A percentile compares a stretch with the other conserved stretches of the same genome.
Evolutionary conservation across 2,113 vertebrate genomes (phyloP).

Genomic region (Gallinago media): DNA sequence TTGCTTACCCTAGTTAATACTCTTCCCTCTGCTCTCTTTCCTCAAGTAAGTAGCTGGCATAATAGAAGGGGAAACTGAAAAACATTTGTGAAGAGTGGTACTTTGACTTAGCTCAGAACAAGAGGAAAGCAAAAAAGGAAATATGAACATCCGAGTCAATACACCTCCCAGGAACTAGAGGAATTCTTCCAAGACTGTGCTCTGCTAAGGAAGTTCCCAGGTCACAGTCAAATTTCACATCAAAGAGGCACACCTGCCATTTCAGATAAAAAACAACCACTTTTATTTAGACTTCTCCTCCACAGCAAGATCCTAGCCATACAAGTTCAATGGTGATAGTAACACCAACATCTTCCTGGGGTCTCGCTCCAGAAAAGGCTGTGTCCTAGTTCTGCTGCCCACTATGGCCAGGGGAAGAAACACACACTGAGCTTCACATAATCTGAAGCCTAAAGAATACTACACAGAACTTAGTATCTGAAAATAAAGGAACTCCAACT

Average conservation of each 20-base stretch:
- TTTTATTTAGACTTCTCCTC: background rate
- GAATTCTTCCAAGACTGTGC: background rate
- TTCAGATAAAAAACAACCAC: background rate
- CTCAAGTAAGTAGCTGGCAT: background rate
- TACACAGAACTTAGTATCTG: rapidly evolving
- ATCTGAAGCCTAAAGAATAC: background rate
- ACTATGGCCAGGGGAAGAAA: background rate
- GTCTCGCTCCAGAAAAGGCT: background rate
- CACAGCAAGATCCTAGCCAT: background rate
- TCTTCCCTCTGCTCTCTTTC: background rate
- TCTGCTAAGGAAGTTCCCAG: background rate
- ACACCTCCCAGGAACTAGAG: background rate
- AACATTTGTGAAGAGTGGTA: background rate
- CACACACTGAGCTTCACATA: rapidly evolving
- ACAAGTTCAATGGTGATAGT: background rate
- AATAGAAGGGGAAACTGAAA: background rate
- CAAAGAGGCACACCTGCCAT: background rate
- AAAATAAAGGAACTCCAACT: background rate
- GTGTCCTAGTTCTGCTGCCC: background rate
- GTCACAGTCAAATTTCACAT: background rate
- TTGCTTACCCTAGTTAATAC: background rate
- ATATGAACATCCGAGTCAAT: background rate
- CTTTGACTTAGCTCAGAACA: background rate
- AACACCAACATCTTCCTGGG: background rate
- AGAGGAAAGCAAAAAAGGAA: background rate